Conservation (phyloP, 2,888 invertebrate species). For the Ramazzottius varieornatus region DNA sequence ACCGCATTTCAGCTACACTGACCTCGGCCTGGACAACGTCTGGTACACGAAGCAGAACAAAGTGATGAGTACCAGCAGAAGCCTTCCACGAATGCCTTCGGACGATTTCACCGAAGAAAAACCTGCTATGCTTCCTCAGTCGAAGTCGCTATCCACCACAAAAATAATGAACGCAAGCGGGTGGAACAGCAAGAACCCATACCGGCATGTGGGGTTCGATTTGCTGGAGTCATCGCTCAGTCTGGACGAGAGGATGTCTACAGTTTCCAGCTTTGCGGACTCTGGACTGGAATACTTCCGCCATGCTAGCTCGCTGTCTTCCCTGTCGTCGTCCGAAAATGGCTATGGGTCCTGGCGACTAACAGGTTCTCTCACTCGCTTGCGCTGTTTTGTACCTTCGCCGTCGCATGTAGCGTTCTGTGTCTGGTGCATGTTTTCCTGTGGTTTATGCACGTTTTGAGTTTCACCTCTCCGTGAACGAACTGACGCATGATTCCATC, state of each 20-base stretch:
- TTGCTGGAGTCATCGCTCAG: neutral
- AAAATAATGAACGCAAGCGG: neutral
- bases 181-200: neutral
- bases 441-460: too few relatives aligned
- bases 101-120: neutral
- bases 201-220: conserved; percentile 3
- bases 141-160: neutral
- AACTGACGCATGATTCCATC: too few relatives aligned
- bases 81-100: neutral
- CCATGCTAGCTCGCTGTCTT: neutral
- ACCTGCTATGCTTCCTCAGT: neutral
- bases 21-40: neutral
- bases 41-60: neutral
- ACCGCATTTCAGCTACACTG: neutral
- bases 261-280: neutral
- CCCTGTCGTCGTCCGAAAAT: neutral
- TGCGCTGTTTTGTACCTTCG: too few relatives aligned
- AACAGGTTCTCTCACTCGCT: too few relatives aligned
- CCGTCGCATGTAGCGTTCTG: too few relatives aligned
- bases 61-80: neutral
- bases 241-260: neutral
- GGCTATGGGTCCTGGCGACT: too few relatives aligned
- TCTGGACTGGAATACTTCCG: neutral
- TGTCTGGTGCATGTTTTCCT: too few relatives aligned
- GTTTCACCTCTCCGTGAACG: too few relatives aligned